Percentiles rank a stretch among this genome's conserved stretches.
These are phyloP conservation scores for Trichopria drosophilae DNA, from an alignment of 2,888 invertebrate genomes.

Conservation along the genomic window DNA sequence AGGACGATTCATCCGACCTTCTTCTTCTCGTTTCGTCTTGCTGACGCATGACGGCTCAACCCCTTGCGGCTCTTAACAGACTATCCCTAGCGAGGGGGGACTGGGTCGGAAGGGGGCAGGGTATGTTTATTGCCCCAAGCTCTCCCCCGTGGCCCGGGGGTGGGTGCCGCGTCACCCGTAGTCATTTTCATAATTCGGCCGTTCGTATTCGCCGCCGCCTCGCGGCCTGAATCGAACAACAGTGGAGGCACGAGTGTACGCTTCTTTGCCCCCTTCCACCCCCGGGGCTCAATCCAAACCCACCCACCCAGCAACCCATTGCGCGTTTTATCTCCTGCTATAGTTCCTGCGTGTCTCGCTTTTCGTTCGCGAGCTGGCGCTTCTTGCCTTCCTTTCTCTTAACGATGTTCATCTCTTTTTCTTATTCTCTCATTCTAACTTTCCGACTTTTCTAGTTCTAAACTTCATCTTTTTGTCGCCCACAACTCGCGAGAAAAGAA, in stretches of 20 bases:
- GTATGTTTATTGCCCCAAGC: constrained; percentile 58
- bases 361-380: constrained; percentile 26
- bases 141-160: constrained; percentile 54
- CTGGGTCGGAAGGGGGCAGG: constrained; percentile 38
- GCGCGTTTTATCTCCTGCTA: constrained; percentile 28
- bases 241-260: constrained; percentile 55
- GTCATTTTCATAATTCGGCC: constrained; percentile 67
- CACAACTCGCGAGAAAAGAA: too few species aligned
- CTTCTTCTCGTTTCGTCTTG: neutral
- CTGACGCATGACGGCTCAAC: constrained; percentile 1
- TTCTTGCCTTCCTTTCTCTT: constrained; percentile 33
- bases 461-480: neutral
- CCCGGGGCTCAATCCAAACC: constrained; percentile 3
- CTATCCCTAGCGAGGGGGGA: constrained; percentile 31
- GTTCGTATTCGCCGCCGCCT: constrained; percentile 63
- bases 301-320: constrained; percentile 5
- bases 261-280: constrained; percentile 14
- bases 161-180: constrained; percentile 59
- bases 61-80: constrained; percentile 39
- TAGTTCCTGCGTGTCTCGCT: constrained; percentile 22
- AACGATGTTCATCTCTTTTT: constrained; percentile 25
- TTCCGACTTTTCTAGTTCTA: neutral
- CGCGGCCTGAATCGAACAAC: constrained; percentile 63
- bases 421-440: constrained; percentile 11
- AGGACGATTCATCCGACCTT: constrained; percentile 18